Evolutionary conservation across 2,888 invertebrate genomes (phyloP).

Genomic region (Chironomus tentans): DNA sequence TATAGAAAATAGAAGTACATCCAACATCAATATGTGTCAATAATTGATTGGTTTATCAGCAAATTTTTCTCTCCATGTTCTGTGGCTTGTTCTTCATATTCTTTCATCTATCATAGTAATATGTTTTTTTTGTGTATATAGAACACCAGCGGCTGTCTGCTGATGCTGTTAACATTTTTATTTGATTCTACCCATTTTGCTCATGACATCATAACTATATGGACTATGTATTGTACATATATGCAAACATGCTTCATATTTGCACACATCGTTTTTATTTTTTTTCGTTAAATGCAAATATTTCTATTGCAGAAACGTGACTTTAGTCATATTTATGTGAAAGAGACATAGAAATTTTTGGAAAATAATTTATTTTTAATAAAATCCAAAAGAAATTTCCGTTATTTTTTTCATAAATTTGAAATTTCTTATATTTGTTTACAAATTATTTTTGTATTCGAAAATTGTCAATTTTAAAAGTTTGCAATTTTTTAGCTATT

Average conservation of each 20-base stretch:
- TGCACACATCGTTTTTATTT: background rate
- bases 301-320: background rate
- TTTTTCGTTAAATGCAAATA: background rate
- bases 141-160: background rate
- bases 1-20: background rate
- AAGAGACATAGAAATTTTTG: no score
- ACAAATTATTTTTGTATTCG: no score
- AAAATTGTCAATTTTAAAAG: no score
- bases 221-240: background rate
- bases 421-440: no score
- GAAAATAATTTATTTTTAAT: no score
- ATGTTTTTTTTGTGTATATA: background rate
- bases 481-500: no score
- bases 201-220: background rate
- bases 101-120: background rate
- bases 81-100: background rate
- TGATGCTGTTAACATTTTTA: background rate
- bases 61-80: background rate
- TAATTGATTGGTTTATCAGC: constrained; percentile 1
- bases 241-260: background rate
- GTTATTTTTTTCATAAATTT: no score
- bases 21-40: background rate
- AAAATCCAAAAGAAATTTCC: no score
- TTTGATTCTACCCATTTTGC: background rate
- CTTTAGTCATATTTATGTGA: background rate